Evolutionary conservation across 2,888 invertebrate species (phyloP).

Genomic region (Leistus spinibarbis): DNA sequence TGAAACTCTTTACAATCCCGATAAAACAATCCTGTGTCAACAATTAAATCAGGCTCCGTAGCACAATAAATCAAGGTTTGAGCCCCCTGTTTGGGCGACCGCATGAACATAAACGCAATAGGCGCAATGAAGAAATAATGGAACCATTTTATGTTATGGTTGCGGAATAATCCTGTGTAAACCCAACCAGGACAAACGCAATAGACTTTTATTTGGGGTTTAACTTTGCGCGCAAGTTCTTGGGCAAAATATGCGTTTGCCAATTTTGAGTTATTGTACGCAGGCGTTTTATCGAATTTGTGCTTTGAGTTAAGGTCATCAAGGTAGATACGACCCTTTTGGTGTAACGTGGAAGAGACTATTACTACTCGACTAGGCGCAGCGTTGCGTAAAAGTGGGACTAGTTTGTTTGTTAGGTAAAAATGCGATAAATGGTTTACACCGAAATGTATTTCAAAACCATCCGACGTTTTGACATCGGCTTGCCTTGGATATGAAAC

Average conservation of each 20-base stretch:
- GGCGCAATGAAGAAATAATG: constrained; percentile 75
- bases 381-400: constrained; percentile 69
- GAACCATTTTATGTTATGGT: constrained; percentile 69
- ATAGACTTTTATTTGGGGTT: constrained; percentile 67
- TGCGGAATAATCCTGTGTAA: constrained; percentile 76
- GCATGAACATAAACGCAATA: constrained; percentile 72
- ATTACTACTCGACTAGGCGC: constrained; percentile 74
- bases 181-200: constrained; percentile 81
- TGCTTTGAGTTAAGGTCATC: constrained; percentile 68
- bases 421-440: constrained; percentile 88
- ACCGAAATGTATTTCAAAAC: constrained; percentile 81
- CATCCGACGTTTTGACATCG: constrained; percentile 69
- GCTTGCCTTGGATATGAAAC: constrained; percentile 67
- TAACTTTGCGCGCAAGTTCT: constrained; percentile 65
- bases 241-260: constrained; percentile 75
- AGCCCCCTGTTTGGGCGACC: constrained; percentile 77
- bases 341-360: constrained; percentile 74
- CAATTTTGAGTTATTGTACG: constrained; percentile 78
- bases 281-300: constrained; percentile 56
- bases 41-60: constrained; percentile 63
- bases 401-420: constrained; percentile 77
- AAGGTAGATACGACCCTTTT: constrained; percentile 71
- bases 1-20: constrained; percentile 71
- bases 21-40: constrained; percentile 76
- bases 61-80: constrained; percentile 82